Base-by-base conservation (phyloP, 2,113 vertebrate species). In the Burhinus oedicnemus region DNA sequence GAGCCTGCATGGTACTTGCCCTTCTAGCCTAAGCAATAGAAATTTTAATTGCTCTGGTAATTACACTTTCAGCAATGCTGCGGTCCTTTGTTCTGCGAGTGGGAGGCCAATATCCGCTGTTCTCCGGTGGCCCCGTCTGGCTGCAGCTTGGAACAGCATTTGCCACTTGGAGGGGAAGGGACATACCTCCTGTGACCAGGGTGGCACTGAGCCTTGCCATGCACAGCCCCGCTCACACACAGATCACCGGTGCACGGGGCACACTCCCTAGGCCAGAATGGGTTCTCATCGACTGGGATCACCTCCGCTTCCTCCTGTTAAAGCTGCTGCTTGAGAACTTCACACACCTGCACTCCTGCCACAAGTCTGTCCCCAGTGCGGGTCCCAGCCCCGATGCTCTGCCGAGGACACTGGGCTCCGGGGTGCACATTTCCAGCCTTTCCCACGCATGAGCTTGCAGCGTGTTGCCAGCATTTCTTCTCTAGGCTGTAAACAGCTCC, bases 71-170 rank as follows among this genome's bases (percentile, higher is more conserved):
- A 86, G 90, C 68, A 93, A 83, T n/a, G 64, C 89, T 86, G 91
- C 54, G 6, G 87, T 89, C 87, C 89, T 96, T 96, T 97, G 93
- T 90, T 95, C 79, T 64, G 68, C 19, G 40, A 90, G 76, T 8
- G 12, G 71, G 72, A 94, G 91, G 91, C 91, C 91, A 96, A 3
- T 55, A 95, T 96, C 83, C 0, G 14, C 91, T 96, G 96, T 77
- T 94, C 96, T 94, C 89, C 93, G 87, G 91, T 97, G 96, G 94
- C 94, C 97, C 71, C 95, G 2, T 97, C 97, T 97, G 96, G 97
- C 89, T 95, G 96, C 93, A 96, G 91, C 91, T 62, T 93, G 94
- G 89, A 95, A 97, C 93, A 96, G 97, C 95, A 96, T 88, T 96
- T 89, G 89, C 74, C 93, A 93, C 91, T 85, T 74, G 70, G 20